Base-by-base conservation (phyloP, 2,888 invertebrate genomes). In the Aspidiotus destructor region DNA sequence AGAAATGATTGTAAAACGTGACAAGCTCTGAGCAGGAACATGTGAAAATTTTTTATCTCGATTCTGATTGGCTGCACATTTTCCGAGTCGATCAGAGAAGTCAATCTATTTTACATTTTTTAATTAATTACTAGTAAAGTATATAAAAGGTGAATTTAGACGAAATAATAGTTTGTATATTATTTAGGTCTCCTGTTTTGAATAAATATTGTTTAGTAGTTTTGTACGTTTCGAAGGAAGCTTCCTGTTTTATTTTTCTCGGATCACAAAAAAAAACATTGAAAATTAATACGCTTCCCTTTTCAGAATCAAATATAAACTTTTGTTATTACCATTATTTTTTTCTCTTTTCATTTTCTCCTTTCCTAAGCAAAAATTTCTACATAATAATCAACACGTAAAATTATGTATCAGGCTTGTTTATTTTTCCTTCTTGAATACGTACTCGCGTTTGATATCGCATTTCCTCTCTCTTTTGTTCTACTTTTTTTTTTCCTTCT, bases 81-180 rank as follows among this genome's bases (percentile, higher is more conserved):
- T 28, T 28, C 28, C 28, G 28, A 28, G 28, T 28, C 28, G 28
- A 28, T 28, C 28, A 28, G 28, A 28, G 28, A 28, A 28, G 28
- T 28, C 28, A 28, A 28, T 28, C 28, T 28, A 28, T 28, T 28
- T 28, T 28, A 28, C 28, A 28, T 28, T 28, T n/a, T 28, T 28
- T 28, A 28, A 28, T 28, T 28, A 28, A 28, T 28, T 28, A 28
- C 2, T 28, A 28, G 28, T 3, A 5, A 28, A 5, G 28, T 28
- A 28, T 28, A n/a, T 28, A 3, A 28, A 28, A 28, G 28, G 28
- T 28, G 28, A 28, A 28, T 28, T 28, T 28, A 28, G 28, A 28
- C 28, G 8, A 54, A 54, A 62, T 52, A 62, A 62, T 64, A 64
- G 55, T 17, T 55, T 64, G 64, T 64, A 64, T 41, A 64, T 64